phyloP scores from a whole-genome alignment of 2,113 vertebrate genomes.

The Caretta caretta region DNA sequence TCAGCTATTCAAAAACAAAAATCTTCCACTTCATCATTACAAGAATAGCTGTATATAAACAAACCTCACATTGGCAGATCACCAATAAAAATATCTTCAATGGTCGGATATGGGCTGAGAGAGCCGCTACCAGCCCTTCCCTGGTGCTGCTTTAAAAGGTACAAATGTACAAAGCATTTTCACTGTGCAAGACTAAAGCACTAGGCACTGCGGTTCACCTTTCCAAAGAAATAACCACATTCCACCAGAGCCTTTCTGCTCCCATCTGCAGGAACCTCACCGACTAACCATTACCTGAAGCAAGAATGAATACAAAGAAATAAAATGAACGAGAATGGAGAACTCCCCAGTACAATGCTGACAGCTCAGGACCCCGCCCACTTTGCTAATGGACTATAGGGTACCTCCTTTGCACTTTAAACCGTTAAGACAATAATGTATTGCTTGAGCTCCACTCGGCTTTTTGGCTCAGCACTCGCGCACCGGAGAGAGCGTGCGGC shows the following conservation, averaged over 20 bases:
- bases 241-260: accelerated
- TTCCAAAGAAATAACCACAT: not conserved
- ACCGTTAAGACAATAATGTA: not conserved
- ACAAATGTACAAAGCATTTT: not conserved
- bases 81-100: not conserved
- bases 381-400: not conserved
- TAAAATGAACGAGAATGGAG: not conserved
- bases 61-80: slow-evolving; percentile 20
- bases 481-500: not conserved
- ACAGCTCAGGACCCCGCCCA: accelerated
- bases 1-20: not conserved
- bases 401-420: not conserved
- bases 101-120: accelerated
- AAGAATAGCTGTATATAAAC: slow-evolving; percentile 55
- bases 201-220: slow-evolving; percentile 65
- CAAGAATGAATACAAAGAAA: not conserved
- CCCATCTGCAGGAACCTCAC: not conserved
- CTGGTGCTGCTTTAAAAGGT: not conserved
- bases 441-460: not conserved
- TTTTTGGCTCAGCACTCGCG: not conserved
- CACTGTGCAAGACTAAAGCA: not conserved
- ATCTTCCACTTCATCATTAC: slow-evolving; percentile 41
- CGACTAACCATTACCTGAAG: not conserved
- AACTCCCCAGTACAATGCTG: not conserved
- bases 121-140: accelerated